These are phyloP conservation scores for Netelia fuscicornis DNA, from an alignment of 2,888 invertebrate genomes.

Conservation along the genomic window DNA sequence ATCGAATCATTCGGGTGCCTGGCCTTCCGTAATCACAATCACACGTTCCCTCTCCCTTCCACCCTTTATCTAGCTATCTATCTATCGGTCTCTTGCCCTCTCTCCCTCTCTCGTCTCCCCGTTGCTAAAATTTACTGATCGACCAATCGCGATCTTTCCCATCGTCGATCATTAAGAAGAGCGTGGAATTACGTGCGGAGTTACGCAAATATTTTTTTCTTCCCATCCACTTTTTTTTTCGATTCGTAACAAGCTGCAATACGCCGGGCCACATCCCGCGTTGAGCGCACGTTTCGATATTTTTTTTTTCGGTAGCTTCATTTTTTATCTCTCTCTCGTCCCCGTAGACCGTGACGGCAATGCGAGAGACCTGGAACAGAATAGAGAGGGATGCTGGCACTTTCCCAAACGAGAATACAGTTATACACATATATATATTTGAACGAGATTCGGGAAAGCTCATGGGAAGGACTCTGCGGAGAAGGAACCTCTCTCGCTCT, in stretches of 20 bases:
- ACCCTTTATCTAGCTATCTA: background rate
- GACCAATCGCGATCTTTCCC: slow-evolving; percentile 6
- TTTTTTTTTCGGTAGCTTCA: slow-evolving; percentile 36
- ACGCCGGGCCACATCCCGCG: slow-evolving; percentile 1
- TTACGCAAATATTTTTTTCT: background rate
- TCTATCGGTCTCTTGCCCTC: background rate
- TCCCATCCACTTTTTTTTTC: background rate
- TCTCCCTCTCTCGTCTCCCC: background rate
- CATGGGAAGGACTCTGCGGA: slow-evolving; percentile 1
- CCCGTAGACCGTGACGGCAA: slow-evolving; percentile 20
- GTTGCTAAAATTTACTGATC: background rate
- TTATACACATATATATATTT: slow-evolving; percentile 13
- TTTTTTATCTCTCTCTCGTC: slow-evolving; percentile 53
- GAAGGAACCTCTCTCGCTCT: background rate
- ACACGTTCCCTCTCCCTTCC: slow-evolving; percentile 44
- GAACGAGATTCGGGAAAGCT: slow-evolving; percentile 12
- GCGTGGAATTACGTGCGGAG: background rate
- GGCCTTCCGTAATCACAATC: slow-evolving; percentile 72
- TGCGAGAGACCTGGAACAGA: slow-evolving; percentile 31
- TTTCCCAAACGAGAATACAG: slow-evolving; percentile 57
- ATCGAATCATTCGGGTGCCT: slow-evolving; percentile 66
- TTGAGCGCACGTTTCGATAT: slow-evolving; percentile 17
- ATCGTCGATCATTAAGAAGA: slow-evolving; percentile 1
- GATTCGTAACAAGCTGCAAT: background rate
- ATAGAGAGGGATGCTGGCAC: slow-evolving; percentile 55